A percentile compares a stretch with the other conserved stretches of the same genome.
Evolutionary conservation across 64 coral and sea anemone species (phyloP).

Genomic region (Orbicella faveolata): DNA sequence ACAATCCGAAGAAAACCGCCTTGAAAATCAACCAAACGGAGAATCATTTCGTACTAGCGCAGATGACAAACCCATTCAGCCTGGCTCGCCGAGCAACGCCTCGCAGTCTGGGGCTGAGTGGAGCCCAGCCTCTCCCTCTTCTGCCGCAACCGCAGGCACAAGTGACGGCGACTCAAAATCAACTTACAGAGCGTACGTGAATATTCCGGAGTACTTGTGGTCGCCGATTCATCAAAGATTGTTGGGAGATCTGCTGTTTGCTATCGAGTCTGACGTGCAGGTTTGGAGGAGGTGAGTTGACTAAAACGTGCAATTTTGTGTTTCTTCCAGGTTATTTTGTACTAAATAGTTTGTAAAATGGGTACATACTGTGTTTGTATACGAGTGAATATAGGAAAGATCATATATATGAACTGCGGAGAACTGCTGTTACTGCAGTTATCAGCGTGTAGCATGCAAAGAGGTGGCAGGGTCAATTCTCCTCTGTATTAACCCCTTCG

Average conservation of each 20-base stretch:
- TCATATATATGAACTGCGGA: too few relatives aligned
- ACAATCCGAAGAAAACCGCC: neutral
- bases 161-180: conserved; percentile 38
- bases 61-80: conserved; percentile 3
- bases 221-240: conserved; percentile 94
- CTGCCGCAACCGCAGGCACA: conserved; percentile 30
- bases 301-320: neutral
- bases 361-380: too few relatives aligned
- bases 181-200: conserved; percentile 69
- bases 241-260: conserved; percentile 90
- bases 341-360: too few relatives aligned
- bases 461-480: too few relatives aligned
- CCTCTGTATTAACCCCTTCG: too few relatives aligned
- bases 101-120: neutral
- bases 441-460: too few relatives aligned
- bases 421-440: too few relatives aligned
- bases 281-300: conserved; percentile 91
- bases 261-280: conserved; percentile 94
- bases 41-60: neutral
- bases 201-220: conserved; percentile 98
- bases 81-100: neutral
- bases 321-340: too few relatives aligned
- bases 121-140: conserved; percentile 20
- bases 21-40: neutral
- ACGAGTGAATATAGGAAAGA: too few relatives aligned